Evolutionary conservation across 1,140 invertebrate species (phyloP).

Genomic region (Conus betulinus): DNA sequence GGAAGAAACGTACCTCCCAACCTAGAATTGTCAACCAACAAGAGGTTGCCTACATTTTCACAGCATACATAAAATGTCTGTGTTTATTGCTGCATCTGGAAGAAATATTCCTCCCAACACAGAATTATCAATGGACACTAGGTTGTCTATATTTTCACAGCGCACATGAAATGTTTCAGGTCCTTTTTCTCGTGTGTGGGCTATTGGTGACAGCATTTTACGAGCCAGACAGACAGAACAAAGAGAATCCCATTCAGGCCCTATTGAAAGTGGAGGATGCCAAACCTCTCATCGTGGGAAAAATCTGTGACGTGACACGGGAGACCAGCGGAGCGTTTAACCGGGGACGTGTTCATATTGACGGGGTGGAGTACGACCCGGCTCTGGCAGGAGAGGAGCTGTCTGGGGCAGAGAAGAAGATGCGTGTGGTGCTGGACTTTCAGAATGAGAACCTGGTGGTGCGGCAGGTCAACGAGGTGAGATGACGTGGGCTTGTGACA

Average conservation of each 20-base stretch:
- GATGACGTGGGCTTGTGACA: not conserved
- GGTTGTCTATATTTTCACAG: too few species aligned
- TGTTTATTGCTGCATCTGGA: too few species aligned
- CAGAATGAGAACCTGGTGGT: slow-evolving; percentile 71
- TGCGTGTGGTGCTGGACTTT: slow-evolving; percentile 58
- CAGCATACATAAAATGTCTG: too few species aligned
- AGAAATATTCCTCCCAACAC: too few species aligned
- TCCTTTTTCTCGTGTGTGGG: slow-evolving; percentile 56
- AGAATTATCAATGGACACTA: too few species aligned
- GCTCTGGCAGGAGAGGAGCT: not conserved
- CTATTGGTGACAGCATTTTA: slow-evolving; percentile 62
- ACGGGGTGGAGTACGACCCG: slow-evolving; percentile 43
- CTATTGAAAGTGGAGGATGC: slow-evolving; percentile 51
- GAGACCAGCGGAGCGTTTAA: slow-evolving; percentile 68
- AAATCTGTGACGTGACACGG: slow-evolving; percentile 62
- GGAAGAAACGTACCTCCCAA: too few species aligned
- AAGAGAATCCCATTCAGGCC: slow-evolving; percentile 56
- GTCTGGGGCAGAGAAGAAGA: not conserved
- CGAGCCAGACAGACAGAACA: slow-evolving; percentile 55
- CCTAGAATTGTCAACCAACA: too few species aligned
- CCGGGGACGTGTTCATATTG: slow-evolving; percentile 57
- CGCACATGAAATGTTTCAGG: not conserved
- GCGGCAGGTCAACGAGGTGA: slow-evolving; percentile 30
- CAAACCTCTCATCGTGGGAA: slow-evolving; percentile 55
- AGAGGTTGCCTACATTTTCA: too few species aligned